phyloP scores from a whole-genome alignment of 2,888 invertebrate genomes.

The Drosophila barbarae region DNA sequence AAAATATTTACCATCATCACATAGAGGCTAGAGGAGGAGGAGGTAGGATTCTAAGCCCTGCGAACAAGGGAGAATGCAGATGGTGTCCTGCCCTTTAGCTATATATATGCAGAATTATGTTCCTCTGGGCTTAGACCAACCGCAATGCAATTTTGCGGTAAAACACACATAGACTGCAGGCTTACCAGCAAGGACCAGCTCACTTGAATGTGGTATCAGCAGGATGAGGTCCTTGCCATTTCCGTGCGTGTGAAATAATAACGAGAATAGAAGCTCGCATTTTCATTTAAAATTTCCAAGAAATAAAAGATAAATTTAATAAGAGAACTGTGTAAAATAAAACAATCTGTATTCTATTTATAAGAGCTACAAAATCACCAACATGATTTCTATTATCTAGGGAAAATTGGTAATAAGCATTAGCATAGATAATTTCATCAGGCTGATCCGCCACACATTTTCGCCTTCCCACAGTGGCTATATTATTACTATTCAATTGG shows the following conservation, averaged over 20 bases:
- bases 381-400: background rate
- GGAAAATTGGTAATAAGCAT: background rate
- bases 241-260: slow-evolving; percentile 8
- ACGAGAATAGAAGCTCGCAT: background rate
- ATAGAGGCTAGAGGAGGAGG: background rate
- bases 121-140: slow-evolving; percentile 41
- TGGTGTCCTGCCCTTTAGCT: slow-evolving; percentile 22
- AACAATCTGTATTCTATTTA: background rate
- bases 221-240: background rate
- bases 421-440: slow-evolving; percentile 9
- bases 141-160: slow-evolving; percentile 68
- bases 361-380: background rate
- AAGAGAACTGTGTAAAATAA: too few species aligned
- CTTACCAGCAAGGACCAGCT: slow-evolving; percentile 4
- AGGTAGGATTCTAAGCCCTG: background rate
- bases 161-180: slow-evolving; percentile 39
- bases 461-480: background rate
- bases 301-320: background rate
- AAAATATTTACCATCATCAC: slow-evolving; percentile 49
- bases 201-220: slow-evolving; percentile 5
- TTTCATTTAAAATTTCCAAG: background rate
- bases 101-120: slow-evolving; percentile 18
- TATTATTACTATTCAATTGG: slow-evolving; percentile 14
- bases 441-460: background rate
- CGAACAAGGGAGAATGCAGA: slow-evolving; percentile 6